Conservation (phyloP, 2,888 invertebrate species). For the Neria commutata region DNA sequence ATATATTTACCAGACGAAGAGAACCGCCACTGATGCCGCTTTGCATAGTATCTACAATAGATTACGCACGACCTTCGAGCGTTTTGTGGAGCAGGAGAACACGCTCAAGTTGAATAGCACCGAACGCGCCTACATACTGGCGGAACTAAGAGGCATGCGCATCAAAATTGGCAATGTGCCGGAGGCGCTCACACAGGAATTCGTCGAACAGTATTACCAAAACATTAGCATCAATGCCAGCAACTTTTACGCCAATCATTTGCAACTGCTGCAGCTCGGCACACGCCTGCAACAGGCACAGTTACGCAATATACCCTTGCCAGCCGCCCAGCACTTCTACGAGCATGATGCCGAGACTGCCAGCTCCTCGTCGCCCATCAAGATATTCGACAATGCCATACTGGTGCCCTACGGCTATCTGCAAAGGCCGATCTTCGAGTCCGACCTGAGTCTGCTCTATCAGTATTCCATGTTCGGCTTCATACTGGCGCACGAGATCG, state of each 20-base stretch:
- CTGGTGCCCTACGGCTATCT: slow-evolving; percentile 47
- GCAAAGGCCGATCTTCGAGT: slow-evolving; percentile 44
- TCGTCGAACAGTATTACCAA: slow-evolving; percentile 35
- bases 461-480: slow-evolving; percentile 47
- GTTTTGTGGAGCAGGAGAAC: slow-evolving; percentile 36
- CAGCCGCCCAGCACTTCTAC: slow-evolving; percentile 32
- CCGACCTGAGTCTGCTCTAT: slow-evolving; percentile 31
- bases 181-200: slow-evolving; percentile 11
- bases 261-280: slow-evolving; percentile 40
- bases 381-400: slow-evolving; percentile 48
- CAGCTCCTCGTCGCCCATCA: slow-evolving; percentile 47
- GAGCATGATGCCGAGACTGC: slow-evolving; percentile 37
- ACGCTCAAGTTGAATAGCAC: slow-evolving; percentile 31
- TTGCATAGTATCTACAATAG: slow-evolving; percentile 33
- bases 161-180: slow-evolving; percentile 50
- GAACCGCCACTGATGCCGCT: slow-evolving; percentile 35
- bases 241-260: slow-evolving; percentile 43
- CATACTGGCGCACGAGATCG: slow-evolving; percentile 48
- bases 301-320: slow-evolving; percentile 28
- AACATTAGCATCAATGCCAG: slow-evolving; percentile 26
- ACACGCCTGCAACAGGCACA: slow-evolving; percentile 30
- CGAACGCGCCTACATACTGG: slow-evolving; percentile 38
- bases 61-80: slow-evolving; percentile 34
- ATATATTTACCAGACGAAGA: slow-evolving; percentile 33
- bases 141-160: slow-evolving; percentile 38